phyloP scores from a whole-genome alignment of 2,888 invertebrate genomes.

The Pherbina coryleti region DNA sequence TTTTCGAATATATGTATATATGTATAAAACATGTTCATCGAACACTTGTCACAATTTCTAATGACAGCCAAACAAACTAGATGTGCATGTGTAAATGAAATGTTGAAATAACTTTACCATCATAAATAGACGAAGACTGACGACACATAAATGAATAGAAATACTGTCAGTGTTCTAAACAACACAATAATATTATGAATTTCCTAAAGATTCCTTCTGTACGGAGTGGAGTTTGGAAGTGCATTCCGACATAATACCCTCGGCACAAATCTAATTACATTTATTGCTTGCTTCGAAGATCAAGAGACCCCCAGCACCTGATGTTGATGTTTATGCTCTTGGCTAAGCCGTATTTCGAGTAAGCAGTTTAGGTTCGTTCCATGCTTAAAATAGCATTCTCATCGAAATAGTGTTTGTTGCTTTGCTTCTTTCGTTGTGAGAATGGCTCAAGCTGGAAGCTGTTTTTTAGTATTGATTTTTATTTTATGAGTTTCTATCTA shows the following conservation, averaged over 20 bases:
- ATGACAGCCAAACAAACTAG: not conserved
- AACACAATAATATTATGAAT: not conserved
- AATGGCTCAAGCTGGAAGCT: not conserved
- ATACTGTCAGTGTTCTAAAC: not conserved
- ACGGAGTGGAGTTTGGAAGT: not conserved
- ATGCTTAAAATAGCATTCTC: conserved; percentile 31
- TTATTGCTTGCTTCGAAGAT: conserved; percentile 45
- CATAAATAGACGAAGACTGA: not conserved
- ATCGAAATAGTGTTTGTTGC: too few relatives aligned
- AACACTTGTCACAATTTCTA: not conserved
- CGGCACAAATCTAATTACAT: conserved; percentile 56
- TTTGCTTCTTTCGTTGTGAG: too few relatives aligned
- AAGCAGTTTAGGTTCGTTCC: not conserved
- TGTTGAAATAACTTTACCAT: not conserved
- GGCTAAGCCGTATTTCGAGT: not conserved
- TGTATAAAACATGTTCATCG: too few relatives aligned
- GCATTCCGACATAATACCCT: not conserved
- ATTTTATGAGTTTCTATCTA: too few relatives aligned
- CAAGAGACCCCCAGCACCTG: conserved; percentile 62
- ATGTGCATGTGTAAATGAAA: too few relatives aligned
- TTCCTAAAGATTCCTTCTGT: not conserved
- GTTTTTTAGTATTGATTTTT: too few relatives aligned
- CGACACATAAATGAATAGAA: not conserved
- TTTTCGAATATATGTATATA: too few relatives aligned
- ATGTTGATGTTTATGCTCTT: conserved; percentile 36